A percentile compares a stretch with the other conserved stretches of the same genome.
These are phyloP conservation scores for Xenopus borealis DNA, from an alignment of 2,113 vertebrate species.

Conservation along the genomic window DNA sequence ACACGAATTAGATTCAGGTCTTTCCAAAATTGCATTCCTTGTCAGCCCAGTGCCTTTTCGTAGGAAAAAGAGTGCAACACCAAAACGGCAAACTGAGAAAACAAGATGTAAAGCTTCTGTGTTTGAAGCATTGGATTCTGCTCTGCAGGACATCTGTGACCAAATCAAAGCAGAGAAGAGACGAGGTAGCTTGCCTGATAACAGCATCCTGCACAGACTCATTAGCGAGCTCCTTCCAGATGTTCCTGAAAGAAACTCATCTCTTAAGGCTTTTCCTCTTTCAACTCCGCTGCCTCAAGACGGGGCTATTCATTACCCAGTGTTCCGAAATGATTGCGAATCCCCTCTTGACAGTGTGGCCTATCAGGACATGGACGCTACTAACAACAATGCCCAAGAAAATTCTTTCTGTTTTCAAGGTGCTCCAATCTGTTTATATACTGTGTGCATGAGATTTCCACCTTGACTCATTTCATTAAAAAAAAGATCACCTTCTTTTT, in stretches of 20 bases:
- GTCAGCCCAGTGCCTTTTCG: conserved; percentile 99
- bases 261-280: conserved; percentile 72
- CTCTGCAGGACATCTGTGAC: conserved; percentile 93
- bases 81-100: conserved; percentile 73
- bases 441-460: conserved; percentile 47
- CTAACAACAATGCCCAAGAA: conserved; percentile 76
- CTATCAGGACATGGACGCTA: conserved; percentile 77
- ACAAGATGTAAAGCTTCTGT: conserved; percentile 83
- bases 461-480: conserved; percentile 52
- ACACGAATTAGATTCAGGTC: conserved; percentile 78
- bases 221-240: conserved; percentile 93
- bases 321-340: conserved; percentile 70
- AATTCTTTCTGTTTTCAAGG: conserved; percentile 83
- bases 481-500: conserved; percentile 47
- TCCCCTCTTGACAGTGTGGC: conserved; percentile 84
- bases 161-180: conserved; percentile 90
- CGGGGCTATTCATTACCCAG: conserved; percentile 67
- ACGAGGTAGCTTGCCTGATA: conserved; percentile 81
- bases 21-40: conserved; percentile 94
- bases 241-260: conserved; percentile 92
- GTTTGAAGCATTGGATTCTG: conserved; percentile 89
- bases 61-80: conserved; percentile 83
- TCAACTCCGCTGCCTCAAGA: conserved; percentile 69
- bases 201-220: conserved; percentile 88
- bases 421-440: conserved; percentile 69